A percentile compares a stretch with the other conserved stretches of the same genome.
Evolutionary conservation across 2,113 vertebrate species (phyloP).

Genomic region (Antechinus stuartii): DNA sequence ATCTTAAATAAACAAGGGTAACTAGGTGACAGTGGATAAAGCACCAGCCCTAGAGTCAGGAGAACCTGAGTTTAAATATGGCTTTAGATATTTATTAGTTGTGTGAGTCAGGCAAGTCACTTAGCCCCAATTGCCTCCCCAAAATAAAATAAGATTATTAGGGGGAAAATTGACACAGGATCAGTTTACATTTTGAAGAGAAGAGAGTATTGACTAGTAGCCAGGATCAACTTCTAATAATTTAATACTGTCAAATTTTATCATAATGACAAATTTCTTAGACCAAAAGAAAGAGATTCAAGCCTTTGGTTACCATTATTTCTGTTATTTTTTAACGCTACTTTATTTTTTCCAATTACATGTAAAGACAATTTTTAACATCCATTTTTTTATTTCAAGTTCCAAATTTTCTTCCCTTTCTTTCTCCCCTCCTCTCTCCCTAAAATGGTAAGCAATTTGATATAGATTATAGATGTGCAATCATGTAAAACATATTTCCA

Average conservation of each 20-base stretch:
- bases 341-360: no score
- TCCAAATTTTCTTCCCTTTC: no score
- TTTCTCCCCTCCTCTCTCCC: no score
- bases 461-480: no score
- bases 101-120: background rate
- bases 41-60: no score
- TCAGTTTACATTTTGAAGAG: background rate
- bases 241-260: background rate
- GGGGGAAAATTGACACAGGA: background rate
- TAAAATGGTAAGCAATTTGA: no score
- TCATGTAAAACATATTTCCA: no score
- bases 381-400: no score
- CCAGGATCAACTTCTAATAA: background rate
- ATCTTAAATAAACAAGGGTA: no score
- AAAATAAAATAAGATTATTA: background rate
- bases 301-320: background rate
- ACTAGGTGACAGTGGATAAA: no score
- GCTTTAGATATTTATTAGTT: background rate
- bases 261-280: background rate
- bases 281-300: background rate
- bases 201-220: background rate
- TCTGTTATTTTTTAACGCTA: background rate
- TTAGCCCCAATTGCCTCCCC: background rate
- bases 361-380: no score
- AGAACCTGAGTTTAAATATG: background rate